Evolutionary conservation across 2,113 vertebrate genomes (phyloP).

Genomic region (Elgaria multicarinata): DNA sequence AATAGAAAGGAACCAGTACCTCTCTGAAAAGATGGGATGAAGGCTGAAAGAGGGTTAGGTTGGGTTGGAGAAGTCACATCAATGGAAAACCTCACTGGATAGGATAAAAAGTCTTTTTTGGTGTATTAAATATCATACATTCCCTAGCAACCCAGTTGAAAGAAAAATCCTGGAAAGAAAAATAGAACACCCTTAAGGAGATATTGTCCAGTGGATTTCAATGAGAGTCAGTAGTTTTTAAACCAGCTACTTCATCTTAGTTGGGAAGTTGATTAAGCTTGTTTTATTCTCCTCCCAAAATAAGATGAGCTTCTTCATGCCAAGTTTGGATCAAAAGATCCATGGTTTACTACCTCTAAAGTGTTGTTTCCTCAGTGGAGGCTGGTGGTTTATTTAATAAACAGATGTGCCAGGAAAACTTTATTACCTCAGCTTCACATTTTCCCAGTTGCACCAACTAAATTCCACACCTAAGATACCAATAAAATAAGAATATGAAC

Average conservation of each 20-base stretch:
- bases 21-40: not conserved
- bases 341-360: conserved; percentile 61
- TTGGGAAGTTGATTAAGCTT: not conserved
- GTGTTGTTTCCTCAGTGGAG: conserved; percentile 47
- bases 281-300: conserved; percentile 32
- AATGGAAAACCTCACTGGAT: not conserved
- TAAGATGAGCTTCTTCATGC: conserved; percentile 35
- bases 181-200: not conserved
- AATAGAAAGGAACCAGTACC: too few species aligned
- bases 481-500: not conserved
- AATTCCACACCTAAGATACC: not conserved
- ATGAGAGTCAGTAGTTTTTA: not conserved
- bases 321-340: conserved; percentile 55
- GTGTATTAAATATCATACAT: not conserved
- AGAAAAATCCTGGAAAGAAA: conserved; percentile 33
- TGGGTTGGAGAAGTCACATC: not conserved
- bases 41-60: too few species aligned
- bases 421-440: conserved; percentile 43
- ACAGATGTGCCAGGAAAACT: conserved; percentile 32
- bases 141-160: not conserved
- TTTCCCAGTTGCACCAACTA: not conserved
- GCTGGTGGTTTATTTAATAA: conserved; percentile 53
- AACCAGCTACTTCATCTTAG: not conserved
- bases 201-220: not conserved
- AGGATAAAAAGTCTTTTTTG: not conserved